phyloP scores from a whole-genome alignment of 1,140 invertebrate genomes.

The Lutraria rhynchaena region DNA sequence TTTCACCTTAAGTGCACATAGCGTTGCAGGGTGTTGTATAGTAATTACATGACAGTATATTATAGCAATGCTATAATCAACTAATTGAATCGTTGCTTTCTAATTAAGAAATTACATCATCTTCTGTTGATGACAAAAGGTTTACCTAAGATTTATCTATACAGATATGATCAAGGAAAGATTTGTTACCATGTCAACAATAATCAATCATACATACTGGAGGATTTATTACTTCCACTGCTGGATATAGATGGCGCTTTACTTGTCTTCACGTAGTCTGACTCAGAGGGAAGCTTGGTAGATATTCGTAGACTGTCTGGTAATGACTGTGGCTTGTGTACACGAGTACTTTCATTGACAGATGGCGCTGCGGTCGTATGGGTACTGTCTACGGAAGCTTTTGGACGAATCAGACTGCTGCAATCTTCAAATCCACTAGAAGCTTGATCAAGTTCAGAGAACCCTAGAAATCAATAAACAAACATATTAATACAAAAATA shows the following conservation, averaged over 20 bases:
- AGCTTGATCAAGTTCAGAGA: conserved; percentile 73
- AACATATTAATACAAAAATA: too few relatives aligned
- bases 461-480: conserved; percentile 43
- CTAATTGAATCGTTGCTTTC: too few relatives aligned
- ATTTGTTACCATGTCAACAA: not conserved
- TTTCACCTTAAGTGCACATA: too few relatives aligned
- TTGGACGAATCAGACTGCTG: conserved; percentile 69
- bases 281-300: conserved; percentile 29
- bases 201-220: not conserved
- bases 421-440: conserved; percentile 80
- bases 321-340: conserved; percentile 53
- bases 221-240: conserved; percentile 59
- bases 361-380: conserved; percentile 61
- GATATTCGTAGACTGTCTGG: conserved; percentile 35
- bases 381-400: conserved; percentile 64
- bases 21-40: too few relatives aligned
- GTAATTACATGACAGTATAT: too few relatives aligned
- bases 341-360: conserved; percentile 42
- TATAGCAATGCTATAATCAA: too few relatives aligned
- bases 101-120: too few relatives aligned
- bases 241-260: conserved; percentile 65
- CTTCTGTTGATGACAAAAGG: too few relatives aligned
- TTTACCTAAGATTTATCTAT: too few relatives aligned
- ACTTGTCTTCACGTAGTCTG: conserved; percentile 56
- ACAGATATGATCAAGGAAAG: too few relatives aligned